These are phyloP conservation scores for Polietes domitor DNA, from an alignment of 2,888 invertebrate species.

Conservation along the genomic window DNA sequence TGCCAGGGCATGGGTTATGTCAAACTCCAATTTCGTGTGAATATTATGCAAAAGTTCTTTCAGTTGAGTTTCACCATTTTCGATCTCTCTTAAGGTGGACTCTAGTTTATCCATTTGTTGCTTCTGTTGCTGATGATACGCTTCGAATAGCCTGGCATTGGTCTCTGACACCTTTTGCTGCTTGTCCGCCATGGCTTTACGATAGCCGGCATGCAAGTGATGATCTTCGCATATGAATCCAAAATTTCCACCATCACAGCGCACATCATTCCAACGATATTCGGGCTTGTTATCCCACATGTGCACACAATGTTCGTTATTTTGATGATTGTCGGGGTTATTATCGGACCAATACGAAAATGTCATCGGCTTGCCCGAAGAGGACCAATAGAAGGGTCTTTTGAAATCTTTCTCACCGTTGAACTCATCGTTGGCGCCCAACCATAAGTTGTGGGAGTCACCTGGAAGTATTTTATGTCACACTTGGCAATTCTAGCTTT, in stretches of 20 bases:
- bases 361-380: conserved; percentile 2
- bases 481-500: neutral
- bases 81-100: neutral
- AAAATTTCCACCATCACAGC: neutral
- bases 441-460: conserved; percentile 29
- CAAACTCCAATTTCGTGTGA: conserved; percentile 24
- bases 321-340: conserved; percentile 29
- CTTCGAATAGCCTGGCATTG: neutral
- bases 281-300: neutral
- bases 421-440: conserved; percentile 34
- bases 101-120: neutral
- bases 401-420: neutral
- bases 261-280: conserved; percentile 30
- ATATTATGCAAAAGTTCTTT: conserved; percentile 2
- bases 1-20: conserved; percentile 13
- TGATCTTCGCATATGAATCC: conserved; percentile 42
- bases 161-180: neutral
- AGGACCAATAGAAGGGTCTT: conserved; percentile 40
- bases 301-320: conserved; percentile 25
- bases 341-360: conserved; percentile 26
- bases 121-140: conserved; percentile 3
- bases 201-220: neutral
- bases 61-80: neutral
- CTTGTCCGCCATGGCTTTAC: neutral
- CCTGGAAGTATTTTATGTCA: neutral